Evolutionary conservation across 2,113 vertebrate species (phyloP), one percentile per base, ranked within the genome.

Genomic region (Cinclus cinclus): DNA sequence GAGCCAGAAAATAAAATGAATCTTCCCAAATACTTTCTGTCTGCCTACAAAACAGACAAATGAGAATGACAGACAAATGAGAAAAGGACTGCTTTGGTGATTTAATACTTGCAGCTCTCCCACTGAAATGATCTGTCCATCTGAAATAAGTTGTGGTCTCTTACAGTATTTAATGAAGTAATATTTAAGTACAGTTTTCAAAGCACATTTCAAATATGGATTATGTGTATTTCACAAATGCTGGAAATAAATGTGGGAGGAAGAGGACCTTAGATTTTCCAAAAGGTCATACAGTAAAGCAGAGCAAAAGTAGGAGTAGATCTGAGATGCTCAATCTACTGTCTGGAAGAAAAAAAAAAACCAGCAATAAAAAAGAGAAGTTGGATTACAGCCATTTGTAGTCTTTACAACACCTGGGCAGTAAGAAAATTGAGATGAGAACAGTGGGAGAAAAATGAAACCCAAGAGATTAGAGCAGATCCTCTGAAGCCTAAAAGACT

Each of bases 361-460:
- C 5, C 21, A 24, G 7, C 13, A 44, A 18, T 6, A 15, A 62
- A 5, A 64, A 42, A 25, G 4, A 7, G 2, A 46, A 18, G 2
- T 79, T 91, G 91, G 65, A 76, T 89, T 86, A 28, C 55, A 89
- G 80, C 77, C 78, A 80, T 80, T 55, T 92, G n/a, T 91, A 70
- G 74, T 73, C 81, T 95, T 92, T 82, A 64, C 37, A 89, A 59
- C 87, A 94, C 82, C 79, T 93, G 63, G 59, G 47, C 82, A 88
- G 28, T 91, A 62, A 83, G 95, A 87, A 91, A 95, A 73, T 67
- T 80, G 87, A 91, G 87, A 95, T 59, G 75, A 59, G 75, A 91
- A 39, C 46, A 62, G 67, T 42, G 35, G 39, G 67, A 49, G n/a
- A 50, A 84, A 92, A 95, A 92, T 85, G 44, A 91, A 95, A 42